Evolutionary conservation across 2,888 invertebrate species (phyloP).

Genomic region (Kryphioiulus occultus): DNA sequence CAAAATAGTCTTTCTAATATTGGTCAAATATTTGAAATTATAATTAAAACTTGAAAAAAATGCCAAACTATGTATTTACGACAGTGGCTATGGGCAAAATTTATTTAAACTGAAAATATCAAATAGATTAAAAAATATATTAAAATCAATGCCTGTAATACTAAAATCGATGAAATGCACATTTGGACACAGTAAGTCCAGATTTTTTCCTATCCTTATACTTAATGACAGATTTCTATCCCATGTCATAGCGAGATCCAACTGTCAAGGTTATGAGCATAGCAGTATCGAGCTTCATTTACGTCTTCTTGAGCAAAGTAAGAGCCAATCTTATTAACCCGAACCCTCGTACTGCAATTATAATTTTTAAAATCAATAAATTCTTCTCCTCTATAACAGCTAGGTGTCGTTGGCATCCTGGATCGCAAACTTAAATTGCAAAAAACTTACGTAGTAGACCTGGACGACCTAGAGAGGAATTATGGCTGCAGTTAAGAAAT

Average conservation of each 20-base stretch:
- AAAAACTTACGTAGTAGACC: constrained; percentile 41
- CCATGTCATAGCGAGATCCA: background rate
- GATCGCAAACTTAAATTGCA: constrained; percentile 29
- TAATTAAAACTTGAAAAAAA: no score
- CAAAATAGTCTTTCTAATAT: no score
- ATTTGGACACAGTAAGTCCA: no score
- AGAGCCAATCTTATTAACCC: no score
- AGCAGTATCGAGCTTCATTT: constrained; percentile 31
- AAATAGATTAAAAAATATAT: no score
- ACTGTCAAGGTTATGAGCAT: constrained; percentile 35
- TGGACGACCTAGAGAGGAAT: constrained; percentile 33
- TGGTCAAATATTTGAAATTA: no score
- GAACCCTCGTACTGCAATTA: no score
- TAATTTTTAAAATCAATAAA: background rate
- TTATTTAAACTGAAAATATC: no score
- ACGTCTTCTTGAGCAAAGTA: constrained; percentile 41
- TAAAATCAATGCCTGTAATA: no score
- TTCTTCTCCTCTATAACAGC: background rate
- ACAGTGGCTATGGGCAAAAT: no score
- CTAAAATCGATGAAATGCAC: no score
- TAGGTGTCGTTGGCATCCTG: constrained; percentile 44
- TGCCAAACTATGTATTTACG: no score
- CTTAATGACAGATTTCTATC: background rate
- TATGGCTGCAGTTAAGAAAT: background rate
- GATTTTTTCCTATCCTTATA: background rate